A percentile compares a stretch with the other conserved stretches of the same genome.
Evolutionary conservation across 2,113 vertebrate genomes (phyloP).

Genomic region (Gyps fulvus): DNA sequence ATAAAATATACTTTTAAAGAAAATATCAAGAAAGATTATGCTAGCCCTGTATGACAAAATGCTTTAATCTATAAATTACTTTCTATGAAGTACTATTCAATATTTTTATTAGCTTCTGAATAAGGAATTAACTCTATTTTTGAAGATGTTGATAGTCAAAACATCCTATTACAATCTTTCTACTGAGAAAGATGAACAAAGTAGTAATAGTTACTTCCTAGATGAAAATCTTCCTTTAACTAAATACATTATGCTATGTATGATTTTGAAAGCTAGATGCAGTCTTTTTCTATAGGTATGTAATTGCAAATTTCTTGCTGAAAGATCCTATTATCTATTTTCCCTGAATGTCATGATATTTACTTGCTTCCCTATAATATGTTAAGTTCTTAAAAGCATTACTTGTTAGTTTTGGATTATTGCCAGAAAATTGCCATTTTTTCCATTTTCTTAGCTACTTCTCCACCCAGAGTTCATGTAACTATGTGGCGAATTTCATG

Average conservation of each 20-base stretch:
- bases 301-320: not conserved
- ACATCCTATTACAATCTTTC: slow-evolving; percentile 17
- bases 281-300: not conserved
- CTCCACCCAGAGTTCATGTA: not conserved
- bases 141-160: slow-evolving; percentile 33
- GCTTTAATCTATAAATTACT: slow-evolving; percentile 31
- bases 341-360: not conserved
- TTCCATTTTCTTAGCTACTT: not conserved
- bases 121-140: slow-evolving; percentile 46
- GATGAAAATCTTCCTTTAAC: not conserved
- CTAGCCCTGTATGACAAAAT: not conserved
- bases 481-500: not conserved
- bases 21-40: slow-evolving; percentile 39
- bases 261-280: not conserved
- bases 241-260: not conserved
- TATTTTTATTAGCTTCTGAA: slow-evolving; percentile 31
- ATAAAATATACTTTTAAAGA: not conserved
- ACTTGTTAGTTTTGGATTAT: not conserved
- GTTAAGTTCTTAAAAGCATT: not conserved
- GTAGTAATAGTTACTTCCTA: not conserved
- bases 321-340: not conserved
- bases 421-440: not conserved
- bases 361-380: not conserved
- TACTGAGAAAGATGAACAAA: slow-evolving; percentile 30
- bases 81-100: slow-evolving; percentile 20